Base-by-base conservation (phyloP, 2,888 invertebrate genomes). In the Acheta domesticus region DNA sequence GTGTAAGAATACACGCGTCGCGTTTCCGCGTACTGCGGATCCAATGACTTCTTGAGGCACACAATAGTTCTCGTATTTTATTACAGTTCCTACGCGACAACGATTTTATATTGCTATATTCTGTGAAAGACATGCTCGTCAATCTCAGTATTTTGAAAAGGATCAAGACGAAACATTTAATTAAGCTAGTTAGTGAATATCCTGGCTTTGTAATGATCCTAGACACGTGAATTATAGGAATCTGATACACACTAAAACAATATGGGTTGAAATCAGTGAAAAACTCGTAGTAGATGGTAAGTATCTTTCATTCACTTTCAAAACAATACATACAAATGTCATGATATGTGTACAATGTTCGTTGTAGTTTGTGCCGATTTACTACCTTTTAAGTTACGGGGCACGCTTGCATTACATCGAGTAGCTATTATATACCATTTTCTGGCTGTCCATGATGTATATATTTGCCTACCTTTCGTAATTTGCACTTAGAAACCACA, bases 111-210 rank as follows among this genome's bases (percentile, higher is more conserved):
- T 62, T 62, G 62, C 62, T 14, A n/a, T 62, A 62, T 62, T n/a
- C 62, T 62, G 62, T n/a, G 62, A n/a, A 62, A 14, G 16, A 12
- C n/a, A 62, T 62, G 62, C 62, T 62, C 62, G 62, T 62, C 62
- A 62, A 62, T 62, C 62, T 62, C 62, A 62, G 62, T 62, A 62
- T 62, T 62, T 62, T n/a, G 62, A 62, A 62, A 62, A 62, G 62
- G 62, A 62, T 62, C 62, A 62, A 62, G 62, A 62, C n/a, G 62
- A 62, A n/a, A 62, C 62, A 62, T 62, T 62, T 62, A 62, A 62
- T 62, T 62, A 62, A 62, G 62, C 62, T 62, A 62, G 62, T 62
- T 62, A 62, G 62, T 62, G 62, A 62, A 62, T 62, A 62, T 62
- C 62, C 62, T 62, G n/a, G 62, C 62, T 62, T 62, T 62, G n/a